These are phyloP conservation scores for Troides helena DNA, from an alignment of 2,888 invertebrate species.

Conservation along the genomic window DNA sequence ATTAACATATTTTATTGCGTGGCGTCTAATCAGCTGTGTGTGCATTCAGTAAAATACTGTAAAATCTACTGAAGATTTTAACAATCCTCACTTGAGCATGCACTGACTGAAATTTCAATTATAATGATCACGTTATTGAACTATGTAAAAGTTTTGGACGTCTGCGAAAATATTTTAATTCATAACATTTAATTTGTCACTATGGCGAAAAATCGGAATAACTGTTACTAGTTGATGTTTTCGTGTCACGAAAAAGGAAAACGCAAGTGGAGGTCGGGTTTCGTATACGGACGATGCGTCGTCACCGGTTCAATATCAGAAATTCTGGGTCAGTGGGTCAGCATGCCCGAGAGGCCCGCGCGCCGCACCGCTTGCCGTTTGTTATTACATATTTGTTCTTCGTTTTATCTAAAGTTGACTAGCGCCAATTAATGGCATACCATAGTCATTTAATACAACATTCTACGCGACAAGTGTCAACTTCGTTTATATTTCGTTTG, in stretches of 20 bases:
- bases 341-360: conserved; percentile 60
- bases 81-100: neutral
- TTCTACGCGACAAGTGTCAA: neutral
- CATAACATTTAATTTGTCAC: neutral
- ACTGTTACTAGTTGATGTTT: conserved; percentile 23
- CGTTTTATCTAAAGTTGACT: conserved; percentile 48
- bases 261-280: conserved; percentile 72
- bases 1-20: conserved; percentile 9
- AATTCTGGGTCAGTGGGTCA: conserved; percentile 79
- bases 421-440: conserved; percentile 24
- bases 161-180: neutral
- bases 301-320: conserved; percentile 77
- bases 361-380: conserved; percentile 44
- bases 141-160: neutral
- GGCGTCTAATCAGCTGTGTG: neutral
- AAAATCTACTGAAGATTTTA: neutral
- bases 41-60: neutral
- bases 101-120: neutral
- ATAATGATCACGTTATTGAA: no score
- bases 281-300: conserved; percentile 70
- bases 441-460: neutral
- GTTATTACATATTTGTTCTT: conserved; percentile 57
- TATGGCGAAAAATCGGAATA: conserved; percentile 7
- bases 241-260: conserved; percentile 51
- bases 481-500: conserved; percentile 9